Conservation (phyloP, 2,113 vertebrate genomes). For the Hylia prasina region DNA sequence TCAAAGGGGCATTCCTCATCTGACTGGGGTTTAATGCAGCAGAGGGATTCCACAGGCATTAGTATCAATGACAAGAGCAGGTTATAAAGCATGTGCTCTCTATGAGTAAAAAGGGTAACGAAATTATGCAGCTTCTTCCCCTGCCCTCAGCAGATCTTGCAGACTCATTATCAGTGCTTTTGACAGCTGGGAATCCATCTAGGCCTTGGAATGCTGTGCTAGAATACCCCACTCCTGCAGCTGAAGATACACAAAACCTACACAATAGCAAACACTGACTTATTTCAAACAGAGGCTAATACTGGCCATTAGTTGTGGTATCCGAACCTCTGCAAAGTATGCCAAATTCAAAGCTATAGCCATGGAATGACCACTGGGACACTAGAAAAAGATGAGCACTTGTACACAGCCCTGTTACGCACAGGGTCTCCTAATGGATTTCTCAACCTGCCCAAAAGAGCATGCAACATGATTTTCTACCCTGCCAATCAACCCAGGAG, state of each 20-base stretch:
- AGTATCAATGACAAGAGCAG: neutral
- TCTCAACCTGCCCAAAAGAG: neutral
- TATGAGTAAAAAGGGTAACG: neutral
- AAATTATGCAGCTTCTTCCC: neutral
- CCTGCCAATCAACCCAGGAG: neutral
- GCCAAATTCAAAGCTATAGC: neutral
- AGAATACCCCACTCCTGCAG: neutral
- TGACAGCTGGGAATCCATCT: neutral
- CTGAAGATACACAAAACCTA: neutral
- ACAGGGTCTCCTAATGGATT: neutral
- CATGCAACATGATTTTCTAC: neutral
- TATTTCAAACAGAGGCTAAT: neutral
- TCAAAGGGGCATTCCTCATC: neutral
- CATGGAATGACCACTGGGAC: neutral
- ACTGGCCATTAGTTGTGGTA: neutral
- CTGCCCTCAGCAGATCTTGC: neutral
- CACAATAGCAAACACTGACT: fast-evolving
- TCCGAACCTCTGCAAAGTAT: neutral
- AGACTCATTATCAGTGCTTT: neutral
- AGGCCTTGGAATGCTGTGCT: neutral
- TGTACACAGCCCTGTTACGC: fast-evolving
- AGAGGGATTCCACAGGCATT: neutral
- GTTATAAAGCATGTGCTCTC: neutral
- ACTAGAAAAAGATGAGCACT: neutral
- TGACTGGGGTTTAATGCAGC: neutral